Conservation (phyloP, 2,888 invertebrate genomes). For the Polyploca ridens region DNA sequence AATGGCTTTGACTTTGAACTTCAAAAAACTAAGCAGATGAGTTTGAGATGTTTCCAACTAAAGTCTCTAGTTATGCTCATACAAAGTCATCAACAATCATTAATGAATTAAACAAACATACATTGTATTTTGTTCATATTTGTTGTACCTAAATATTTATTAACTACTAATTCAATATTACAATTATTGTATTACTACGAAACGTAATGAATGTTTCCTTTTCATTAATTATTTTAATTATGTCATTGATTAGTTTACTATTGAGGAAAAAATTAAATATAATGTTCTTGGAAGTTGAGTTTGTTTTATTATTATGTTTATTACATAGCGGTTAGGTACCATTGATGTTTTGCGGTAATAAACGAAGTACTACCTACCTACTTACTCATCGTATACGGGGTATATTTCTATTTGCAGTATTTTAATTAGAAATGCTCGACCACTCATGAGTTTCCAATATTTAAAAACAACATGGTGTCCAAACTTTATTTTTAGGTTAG, state of each 20-base stretch:
- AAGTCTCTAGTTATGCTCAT: neutral
- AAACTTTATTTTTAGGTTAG: conserved; percentile 5
- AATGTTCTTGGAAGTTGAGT: neutral
- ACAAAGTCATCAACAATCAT: neutral
- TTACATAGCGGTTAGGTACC: neutral
- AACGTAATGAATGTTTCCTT: neutral
- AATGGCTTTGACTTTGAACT: too few relatives aligned
- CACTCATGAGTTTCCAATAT: too few relatives aligned
- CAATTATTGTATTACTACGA: neutral
- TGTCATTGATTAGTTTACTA: neutral
- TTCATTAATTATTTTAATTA: conserved; percentile 2
- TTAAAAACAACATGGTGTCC: neutral
- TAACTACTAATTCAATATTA: neutral
- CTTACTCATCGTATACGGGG: too few relatives aligned
- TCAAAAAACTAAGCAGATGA: too few relatives aligned
- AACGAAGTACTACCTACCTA: too few relatives aligned
- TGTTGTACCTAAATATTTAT: too few relatives aligned
- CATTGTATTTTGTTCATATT: too few relatives aligned
- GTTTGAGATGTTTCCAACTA: too few relatives aligned
- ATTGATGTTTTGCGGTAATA: neutral
- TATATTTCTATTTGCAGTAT: too few relatives aligned
- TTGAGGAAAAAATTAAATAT: neutral
- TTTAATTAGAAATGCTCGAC: too few relatives aligned
- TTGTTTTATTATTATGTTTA: neutral
- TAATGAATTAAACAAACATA: neutral